phyloP scores from a whole-genome alignment of 2,113 vertebrate species.

The Willisornis vidua region DNA sequence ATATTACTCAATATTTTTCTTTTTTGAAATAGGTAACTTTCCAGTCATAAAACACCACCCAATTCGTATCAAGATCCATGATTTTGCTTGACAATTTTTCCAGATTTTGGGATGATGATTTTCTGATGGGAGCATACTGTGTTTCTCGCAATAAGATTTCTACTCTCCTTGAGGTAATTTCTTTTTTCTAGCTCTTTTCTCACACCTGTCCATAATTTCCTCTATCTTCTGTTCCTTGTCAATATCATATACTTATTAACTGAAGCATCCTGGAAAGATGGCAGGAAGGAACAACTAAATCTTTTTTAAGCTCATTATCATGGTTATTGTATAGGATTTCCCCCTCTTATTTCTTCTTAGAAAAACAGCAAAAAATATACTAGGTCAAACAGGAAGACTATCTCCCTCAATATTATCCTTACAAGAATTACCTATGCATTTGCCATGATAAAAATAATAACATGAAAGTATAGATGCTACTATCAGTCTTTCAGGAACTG shows the following conservation, averaged over 20 bases:
- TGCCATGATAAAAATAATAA: background rate
- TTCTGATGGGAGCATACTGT: background rate
- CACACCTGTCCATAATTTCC: background rate
- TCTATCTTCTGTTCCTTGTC: background rate
- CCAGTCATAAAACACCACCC: background rate
- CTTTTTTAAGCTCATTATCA: background rate
- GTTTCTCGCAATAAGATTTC: background rate
- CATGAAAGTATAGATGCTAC: background rate
- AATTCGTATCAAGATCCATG: background rate
- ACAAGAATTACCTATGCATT: background rate
- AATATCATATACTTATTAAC: background rate
- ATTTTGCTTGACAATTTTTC: background rate
- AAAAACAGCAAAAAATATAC: background rate
- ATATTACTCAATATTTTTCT: background rate
- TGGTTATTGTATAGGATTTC: background rate
- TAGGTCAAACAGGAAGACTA: background rate
- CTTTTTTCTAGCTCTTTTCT: background rate
- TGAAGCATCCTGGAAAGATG: background rate
- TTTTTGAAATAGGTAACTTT: background rate
- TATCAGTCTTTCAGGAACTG: background rate
- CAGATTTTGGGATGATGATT: background rate
- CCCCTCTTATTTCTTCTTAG: background rate
- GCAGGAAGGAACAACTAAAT: background rate
- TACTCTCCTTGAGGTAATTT: background rate
- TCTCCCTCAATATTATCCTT: background rate